Evolutionary conservation across 2,888 invertebrate species (phyloP).

Genomic region (Hirtodrosophila cameraria): DNA sequence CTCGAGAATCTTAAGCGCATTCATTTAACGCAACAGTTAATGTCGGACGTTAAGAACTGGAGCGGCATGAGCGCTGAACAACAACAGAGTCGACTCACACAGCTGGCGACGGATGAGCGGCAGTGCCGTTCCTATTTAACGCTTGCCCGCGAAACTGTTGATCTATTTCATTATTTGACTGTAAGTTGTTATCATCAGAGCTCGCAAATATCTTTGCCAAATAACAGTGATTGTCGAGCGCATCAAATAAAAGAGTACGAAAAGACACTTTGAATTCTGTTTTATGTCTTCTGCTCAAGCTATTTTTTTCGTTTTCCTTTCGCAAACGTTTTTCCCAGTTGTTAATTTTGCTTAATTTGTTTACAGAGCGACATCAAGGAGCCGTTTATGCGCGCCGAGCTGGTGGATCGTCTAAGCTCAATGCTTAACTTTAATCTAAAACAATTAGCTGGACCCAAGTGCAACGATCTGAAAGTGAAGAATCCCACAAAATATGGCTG

Average conservation of each 20-base stretch:
- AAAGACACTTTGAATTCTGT: too few species aligned
- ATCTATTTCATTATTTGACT: conserved; percentile 98
- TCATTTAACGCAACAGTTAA: conserved; percentile 90
- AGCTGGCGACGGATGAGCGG: conserved; percentile 92
- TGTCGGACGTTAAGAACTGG: conserved; percentile 90
- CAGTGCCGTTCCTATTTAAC: conserved; percentile 96
- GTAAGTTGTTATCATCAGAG: conserved; percentile 79
- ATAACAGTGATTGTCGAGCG: too few species aligned
- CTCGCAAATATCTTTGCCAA: too few species aligned
- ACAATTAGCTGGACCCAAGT: conserved; percentile 98
- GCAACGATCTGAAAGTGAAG: conserved; percentile 95
- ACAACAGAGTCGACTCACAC: conserved; percentile 91
- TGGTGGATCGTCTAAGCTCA: conserved; percentile 96
- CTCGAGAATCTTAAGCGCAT: conserved; percentile 94
- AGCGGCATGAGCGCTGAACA: conserved; percentile 87
- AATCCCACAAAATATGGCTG: conserved; percentile 98
- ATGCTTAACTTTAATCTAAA: conserved; percentile 99
- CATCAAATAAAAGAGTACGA: too few species aligned
- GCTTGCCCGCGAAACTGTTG: conserved; percentile 96
- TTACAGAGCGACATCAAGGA: conserved; percentile 90
- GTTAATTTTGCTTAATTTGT: background rate
- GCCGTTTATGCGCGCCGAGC: conserved; percentile 96
- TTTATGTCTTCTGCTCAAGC: too few species aligned
- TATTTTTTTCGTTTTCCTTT: too few species aligned
- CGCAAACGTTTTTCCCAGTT: too few species aligned